Evolutionary conservation across 2,113 vertebrate species (phyloP), one percentile per base, ranked within the genome.

Genomic region (Poeciliopsis prolifica): DNA sequence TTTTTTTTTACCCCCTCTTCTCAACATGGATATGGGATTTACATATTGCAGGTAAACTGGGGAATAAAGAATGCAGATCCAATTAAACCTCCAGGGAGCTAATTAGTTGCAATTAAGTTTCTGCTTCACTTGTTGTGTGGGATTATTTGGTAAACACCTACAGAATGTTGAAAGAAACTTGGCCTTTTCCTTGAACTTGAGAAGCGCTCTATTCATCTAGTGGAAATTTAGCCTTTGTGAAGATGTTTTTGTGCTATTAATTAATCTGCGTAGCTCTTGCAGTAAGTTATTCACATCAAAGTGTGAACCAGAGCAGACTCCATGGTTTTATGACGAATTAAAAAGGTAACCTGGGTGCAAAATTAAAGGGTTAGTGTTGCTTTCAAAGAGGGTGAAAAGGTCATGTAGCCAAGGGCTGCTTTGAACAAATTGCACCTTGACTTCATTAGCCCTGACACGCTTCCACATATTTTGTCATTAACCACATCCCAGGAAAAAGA

Each of bases 61-160:
- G 93, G 94, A 95, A 95, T 95, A 94, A 92, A 93, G 91, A 94
- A 93, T 91, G 92, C 89, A 88, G 91, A 94, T 94, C 91, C 92
- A 93, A 90, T 93, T 92, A 88, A 92, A 95, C 89, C 94, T 92
- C 93, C 42, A 65, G 95, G 93, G 94, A 95, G 92, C 94, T 95
- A 93, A 95, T 95, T 95, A 95, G 93, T 90, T 93, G 92, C 91
- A 93, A 95, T 95, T 94, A 94, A 92, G 92, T 93, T 94, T 95
- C 92, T 93, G 93, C 93, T 94, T 94, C 92, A 94, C 93, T 95
- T 95, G 94, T 94, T 94, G 92, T 95, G 91, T 86, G 86, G 90
- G 90, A 93, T 91, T 94, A 91, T 93, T 93, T 92, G 89, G 93
- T 94, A 94, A 94, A 95, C 93, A 95, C 91, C 93, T 93, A 92